These are phyloP conservation scores for Zaprionus capensis DNA, from an alignment of 1,140 invertebrate species.

Conservation along the genomic window DNA sequence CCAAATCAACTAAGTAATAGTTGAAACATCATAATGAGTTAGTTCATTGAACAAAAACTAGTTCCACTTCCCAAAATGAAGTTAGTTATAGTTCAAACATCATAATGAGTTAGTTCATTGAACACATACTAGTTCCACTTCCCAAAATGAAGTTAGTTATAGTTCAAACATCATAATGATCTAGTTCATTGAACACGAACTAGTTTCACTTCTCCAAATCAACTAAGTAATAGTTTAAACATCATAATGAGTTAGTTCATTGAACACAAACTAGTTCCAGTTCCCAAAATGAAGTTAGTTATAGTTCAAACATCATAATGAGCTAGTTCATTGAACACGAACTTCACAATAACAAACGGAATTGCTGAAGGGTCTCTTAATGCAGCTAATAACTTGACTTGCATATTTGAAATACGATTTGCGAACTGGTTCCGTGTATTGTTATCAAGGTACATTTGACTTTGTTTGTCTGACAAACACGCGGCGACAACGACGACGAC, in stretches of 20 bases:
- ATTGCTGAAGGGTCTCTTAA: not conserved
- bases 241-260: not conserved
- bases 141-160: too few relatives aligned
- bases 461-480: constrained; percentile 10
- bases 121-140: too few relatives aligned
- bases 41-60: too few relatives aligned
- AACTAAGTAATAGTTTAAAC: too few relatives aligned
- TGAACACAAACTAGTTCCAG: not conserved
- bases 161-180: too few relatives aligned
- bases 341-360: not conserved
- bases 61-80: too few relatives aligned
- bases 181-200: not conserved
- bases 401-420: not conserved
- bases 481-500: too few relatives aligned
- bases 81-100: too few relatives aligned
- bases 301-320: not conserved
- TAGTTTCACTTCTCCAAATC: not conserved
- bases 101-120: too few relatives aligned
- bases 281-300: not conserved
- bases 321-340: not conserved
- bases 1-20: too few relatives aligned
- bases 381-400: not conserved
- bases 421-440: constrained; percentile 11
- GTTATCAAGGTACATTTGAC: constrained; percentile 1
- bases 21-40: too few relatives aligned